Evolutionary conservation across 2,888 invertebrate species (phyloP), one percentile per base, ranked within the genome.

Genomic region (Augiades crinisus): DNA sequence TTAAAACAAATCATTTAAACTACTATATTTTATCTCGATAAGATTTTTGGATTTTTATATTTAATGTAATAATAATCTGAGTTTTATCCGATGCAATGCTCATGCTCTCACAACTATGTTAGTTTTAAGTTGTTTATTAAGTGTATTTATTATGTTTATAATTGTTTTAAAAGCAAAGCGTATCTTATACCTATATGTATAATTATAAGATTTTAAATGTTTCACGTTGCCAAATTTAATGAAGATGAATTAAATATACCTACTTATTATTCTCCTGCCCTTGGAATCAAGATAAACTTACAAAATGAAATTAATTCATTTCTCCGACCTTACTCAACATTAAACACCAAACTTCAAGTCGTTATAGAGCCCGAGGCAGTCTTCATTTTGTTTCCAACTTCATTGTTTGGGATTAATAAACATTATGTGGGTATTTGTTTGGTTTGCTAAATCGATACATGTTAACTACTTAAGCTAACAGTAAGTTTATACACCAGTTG

Each of bases 391-490:
- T 70, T 74, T 65, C 65, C 58, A 68, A 72, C 66, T 68, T 66
- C 58, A 66, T 63, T 78, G 80, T 81, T 81, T 80, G 68, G 63
- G 65, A 72, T 66, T 66, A 75, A 71, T 74, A 75, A 74, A 75
- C 74, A 77, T 57, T 67, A 63, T 67, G 65, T 65, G 68, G 67
- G 71, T 63, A 68, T 70, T 68, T 70, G 68, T 40, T 22, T 40
- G 10, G 14, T 40, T 38, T 24, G 14, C n/a, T 36, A 10, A 16
- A 27, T 40, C 16, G 24, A 27, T 40, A 24, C 27, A n/a, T 6
- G 27, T 40, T 30, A 27, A 40, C 27, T 40, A 27, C 4, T 8
- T n/a, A 40, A 40, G 24, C 40, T 27, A 40, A 40, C 27, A 40
- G 21, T 13, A 38, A 38, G 8, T 30, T 22, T 38, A 8, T 1